These are phyloP conservation scores for Thereva nobilitata DNA, from an alignment of 2,888 invertebrate species.

Conservation along the genomic window DNA sequence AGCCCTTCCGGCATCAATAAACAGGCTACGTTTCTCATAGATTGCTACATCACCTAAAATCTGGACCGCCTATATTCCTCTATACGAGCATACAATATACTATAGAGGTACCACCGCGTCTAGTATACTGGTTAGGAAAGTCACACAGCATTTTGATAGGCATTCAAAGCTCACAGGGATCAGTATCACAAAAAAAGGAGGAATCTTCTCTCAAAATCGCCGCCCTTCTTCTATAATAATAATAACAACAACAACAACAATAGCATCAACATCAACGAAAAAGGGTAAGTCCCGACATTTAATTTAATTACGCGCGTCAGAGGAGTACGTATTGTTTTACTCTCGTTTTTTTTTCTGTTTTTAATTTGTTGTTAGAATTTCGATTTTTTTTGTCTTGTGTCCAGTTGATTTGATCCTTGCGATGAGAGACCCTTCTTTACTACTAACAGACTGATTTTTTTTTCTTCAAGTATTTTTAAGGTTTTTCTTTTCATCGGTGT, in stretches of 20 bases:
- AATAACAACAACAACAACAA: conserved; percentile 7
- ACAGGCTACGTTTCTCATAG: conserved; percentile 16
- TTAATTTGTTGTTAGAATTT: conserved; percentile 1
- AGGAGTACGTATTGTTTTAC: conserved; percentile 20
- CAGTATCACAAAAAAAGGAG: conserved; percentile 1
- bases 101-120: no score
- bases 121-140: no score
- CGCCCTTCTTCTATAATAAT: background rate
- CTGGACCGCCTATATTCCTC: no score
- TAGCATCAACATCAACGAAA: conserved; percentile 1
- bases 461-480: no score
- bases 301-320: conserved; percentile 38
- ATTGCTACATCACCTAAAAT: no score
- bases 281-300: conserved; percentile 39
- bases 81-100: no score
- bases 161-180: conserved; percentile 11
- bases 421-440: background rate
- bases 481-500: no score
- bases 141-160: conserved; percentile 2
- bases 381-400: conserved; percentile 2
- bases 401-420: conserved; percentile 1
- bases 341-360: conserved; percentile 11
- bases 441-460: no score
- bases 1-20: conserved; percentile 17
- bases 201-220: background rate